phyloP scores from a whole-genome alignment of 2,888 invertebrate species.

The Hipparchia semele region DNA sequence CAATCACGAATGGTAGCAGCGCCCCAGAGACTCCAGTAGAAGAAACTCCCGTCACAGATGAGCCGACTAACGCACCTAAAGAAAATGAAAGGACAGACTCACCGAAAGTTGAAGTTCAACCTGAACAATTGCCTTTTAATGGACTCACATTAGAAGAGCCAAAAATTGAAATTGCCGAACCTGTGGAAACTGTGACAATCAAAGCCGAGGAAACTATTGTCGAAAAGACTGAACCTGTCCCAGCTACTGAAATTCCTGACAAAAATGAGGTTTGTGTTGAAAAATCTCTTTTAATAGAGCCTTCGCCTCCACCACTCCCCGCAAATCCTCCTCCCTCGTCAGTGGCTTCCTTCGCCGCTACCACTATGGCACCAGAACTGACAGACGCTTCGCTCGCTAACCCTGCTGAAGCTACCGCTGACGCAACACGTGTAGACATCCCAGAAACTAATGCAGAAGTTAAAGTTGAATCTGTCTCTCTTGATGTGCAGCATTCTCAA shows the following conservation, averaged over 20 bases:
- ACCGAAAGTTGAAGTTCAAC: constrained; percentile 53
- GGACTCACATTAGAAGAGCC: constrained; percentile 70
- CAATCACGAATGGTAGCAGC: constrained; percentile 74
- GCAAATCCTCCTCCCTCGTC: constrained; percentile 89
- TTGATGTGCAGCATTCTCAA: constrained; percentile 40
- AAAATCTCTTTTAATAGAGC: constrained; percentile 84
- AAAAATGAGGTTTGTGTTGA: constrained; percentile 82
- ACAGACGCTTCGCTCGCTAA: constrained; percentile 73
- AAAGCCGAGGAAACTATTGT: constrained; percentile 62
- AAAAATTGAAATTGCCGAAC: constrained; percentile 55
- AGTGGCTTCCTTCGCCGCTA: constrained; percentile 88
- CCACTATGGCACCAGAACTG: constrained; percentile 84
- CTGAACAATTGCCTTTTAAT: constrained; percentile 71
- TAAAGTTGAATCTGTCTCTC: constrained; percentile 45
- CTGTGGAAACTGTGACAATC: constrained; percentile 55
- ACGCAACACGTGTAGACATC: constrained; percentile 56
- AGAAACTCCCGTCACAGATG: constrained; percentile 48
- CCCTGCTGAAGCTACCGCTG: constrained; percentile 62
- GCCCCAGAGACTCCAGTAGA: constrained; percentile 70
- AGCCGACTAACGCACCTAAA: constrained; percentile 47
- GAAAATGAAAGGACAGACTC: constrained; percentile 53
- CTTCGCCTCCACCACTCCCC: constrained; percentile 88
- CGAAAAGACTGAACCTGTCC: constrained; percentile 64
- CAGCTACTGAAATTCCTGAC: constrained; percentile 72
- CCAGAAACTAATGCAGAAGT: constrained; percentile 53